Conservation (phyloP, 2,888 invertebrate species). For the Pterostichus niger region DNA sequence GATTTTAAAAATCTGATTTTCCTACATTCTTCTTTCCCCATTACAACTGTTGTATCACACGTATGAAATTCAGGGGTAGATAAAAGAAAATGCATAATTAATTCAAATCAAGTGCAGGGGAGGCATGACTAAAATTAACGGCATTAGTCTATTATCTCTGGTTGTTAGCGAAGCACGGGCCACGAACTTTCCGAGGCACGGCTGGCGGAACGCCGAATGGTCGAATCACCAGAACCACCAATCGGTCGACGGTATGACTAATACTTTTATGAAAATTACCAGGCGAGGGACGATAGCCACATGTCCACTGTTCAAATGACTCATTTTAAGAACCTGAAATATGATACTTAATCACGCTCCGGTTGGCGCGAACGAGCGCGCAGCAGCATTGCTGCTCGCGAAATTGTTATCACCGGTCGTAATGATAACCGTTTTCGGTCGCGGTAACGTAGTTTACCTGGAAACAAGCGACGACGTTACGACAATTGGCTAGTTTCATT, state of each 20-base stretch:
- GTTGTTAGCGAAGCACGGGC: slow-evolving; percentile 4
- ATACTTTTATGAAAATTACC: slow-evolving; percentile 56
- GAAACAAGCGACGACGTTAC: slow-evolving; percentile 43
- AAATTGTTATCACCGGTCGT: slow-evolving; percentile 52
- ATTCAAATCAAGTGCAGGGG: slow-evolving; percentile 29
- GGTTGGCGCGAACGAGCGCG: slow-evolving; percentile 43
- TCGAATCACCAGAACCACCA: background rate
- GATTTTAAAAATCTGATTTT: slow-evolving; percentile 7
- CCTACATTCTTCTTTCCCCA: background rate
- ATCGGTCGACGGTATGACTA: slow-evolving; percentile 48
- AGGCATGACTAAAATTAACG: slow-evolving; percentile 16
- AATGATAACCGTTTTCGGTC: slow-evolving; percentile 55
- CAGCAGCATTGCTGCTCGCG: slow-evolving; percentile 10
- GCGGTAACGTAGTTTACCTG: slow-evolving; percentile 27
- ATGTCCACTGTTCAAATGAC: slow-evolving; percentile 41
- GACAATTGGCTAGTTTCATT: slow-evolving; percentile 46
- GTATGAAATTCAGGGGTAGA: background rate
- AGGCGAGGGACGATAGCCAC: slow-evolving; percentile 31
- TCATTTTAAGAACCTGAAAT: slow-evolving; percentile 56
- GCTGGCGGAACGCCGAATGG: background rate
- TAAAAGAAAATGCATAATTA: slow-evolving; percentile 34
- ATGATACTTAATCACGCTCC: slow-evolving; percentile 60
- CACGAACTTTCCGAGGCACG: too few relatives aligned
- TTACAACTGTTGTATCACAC: background rate
- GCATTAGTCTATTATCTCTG: too few relatives aligned